Percentiles rank a stretch among this genome's conserved stretches.
These are phyloP conservation scores for Craterocephalus amniculus DNA, from an alignment of 2,797 vertebrate genomes.

Conservation along the genomic window DNA sequence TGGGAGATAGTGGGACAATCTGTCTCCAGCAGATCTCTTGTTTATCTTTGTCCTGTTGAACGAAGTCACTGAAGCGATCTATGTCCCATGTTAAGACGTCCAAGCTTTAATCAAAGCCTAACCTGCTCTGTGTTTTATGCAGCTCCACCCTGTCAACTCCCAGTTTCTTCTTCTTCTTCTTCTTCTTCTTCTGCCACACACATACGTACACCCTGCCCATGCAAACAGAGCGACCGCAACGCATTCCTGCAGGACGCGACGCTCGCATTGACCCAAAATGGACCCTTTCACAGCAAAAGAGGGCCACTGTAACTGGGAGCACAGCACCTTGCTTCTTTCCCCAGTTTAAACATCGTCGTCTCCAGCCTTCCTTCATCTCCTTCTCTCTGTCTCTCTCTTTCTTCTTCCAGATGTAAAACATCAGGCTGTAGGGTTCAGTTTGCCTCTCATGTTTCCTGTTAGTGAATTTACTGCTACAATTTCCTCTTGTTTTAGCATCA, in stretches of 20 bases:
- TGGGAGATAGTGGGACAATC: neutral
- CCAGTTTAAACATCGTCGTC: constrained; percentile 1
- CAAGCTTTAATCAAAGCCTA: constrained; percentile 31
- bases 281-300: constrained; percentile 57
- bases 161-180: constrained; percentile 5
- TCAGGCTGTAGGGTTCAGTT: constrained; percentile 19
- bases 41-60: constrained; percentile 36
- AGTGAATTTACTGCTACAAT: constrained; percentile 3
- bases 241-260: constrained; percentile 65
- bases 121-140: constrained; percentile 30
- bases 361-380: neutral
- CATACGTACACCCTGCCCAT: constrained; percentile 43
- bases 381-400: constrained; percentile 4
- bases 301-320: constrained; percentile 25
- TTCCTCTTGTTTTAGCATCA: constrained; percentile 17
- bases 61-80: constrained; percentile 35
- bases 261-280: constrained; percentile 59
- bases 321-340: constrained; percentile 16
- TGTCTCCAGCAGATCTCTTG: constrained; percentile 22
- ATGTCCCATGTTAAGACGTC: constrained; percentile 21
- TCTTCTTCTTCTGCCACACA: constrained; percentile 12
- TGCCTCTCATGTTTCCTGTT: constrained; percentile 23
- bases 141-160: constrained; percentile 34
- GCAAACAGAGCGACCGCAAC: constrained; percentile 56
- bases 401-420: constrained; percentile 12